These are phyloP conservation scores for Spatulosminthurus flaviceps DNA, from an alignment of 2,888 invertebrate species.

Conservation along the genomic window DNA sequence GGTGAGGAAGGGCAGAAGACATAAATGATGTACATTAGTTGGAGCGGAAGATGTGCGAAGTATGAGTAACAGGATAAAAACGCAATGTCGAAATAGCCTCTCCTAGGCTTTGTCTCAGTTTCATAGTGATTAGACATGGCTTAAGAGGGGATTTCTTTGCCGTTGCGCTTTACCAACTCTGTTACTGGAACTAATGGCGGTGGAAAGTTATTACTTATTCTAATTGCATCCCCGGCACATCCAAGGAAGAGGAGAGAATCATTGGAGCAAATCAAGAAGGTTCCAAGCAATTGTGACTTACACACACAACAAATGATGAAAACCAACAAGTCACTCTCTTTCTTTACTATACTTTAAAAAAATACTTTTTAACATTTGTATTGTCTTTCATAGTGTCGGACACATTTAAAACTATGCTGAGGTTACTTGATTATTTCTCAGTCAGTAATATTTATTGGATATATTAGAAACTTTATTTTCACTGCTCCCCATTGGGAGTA, in stretches of 20 bases:
- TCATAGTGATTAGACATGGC: slow-evolving; percentile 42
- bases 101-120: slow-evolving; percentile 62
- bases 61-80: not conserved
- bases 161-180: slow-evolving; percentile 27
- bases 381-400: too few relatives aligned
- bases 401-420: too few relatives aligned
- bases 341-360: too few relatives aligned
- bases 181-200: slow-evolving; percentile 14
- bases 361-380: too few relatives aligned
- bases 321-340: not conserved
- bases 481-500: too few relatives aligned
- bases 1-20: too few relatives aligned
- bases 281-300: not conserved
- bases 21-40: too few relatives aligned
- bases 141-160: slow-evolving; percentile 50
- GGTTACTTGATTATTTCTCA: too few relatives aligned
- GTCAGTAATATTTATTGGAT: too few relatives aligned
- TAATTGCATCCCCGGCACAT: slow-evolving; percentile 2
- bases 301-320: not conserved
- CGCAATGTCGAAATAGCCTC: slow-evolving; percentile 57
- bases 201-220: not conserved
- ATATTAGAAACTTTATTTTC: too few relatives aligned
- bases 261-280: not conserved
- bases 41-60: not conserved
- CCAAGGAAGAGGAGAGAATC: not conserved